A percentile compares a stretch with the other conserved stretches of the same genome.
Conservation (phyloP, 2,888 invertebrate genomes). For the Erebia ligea region DNA sequence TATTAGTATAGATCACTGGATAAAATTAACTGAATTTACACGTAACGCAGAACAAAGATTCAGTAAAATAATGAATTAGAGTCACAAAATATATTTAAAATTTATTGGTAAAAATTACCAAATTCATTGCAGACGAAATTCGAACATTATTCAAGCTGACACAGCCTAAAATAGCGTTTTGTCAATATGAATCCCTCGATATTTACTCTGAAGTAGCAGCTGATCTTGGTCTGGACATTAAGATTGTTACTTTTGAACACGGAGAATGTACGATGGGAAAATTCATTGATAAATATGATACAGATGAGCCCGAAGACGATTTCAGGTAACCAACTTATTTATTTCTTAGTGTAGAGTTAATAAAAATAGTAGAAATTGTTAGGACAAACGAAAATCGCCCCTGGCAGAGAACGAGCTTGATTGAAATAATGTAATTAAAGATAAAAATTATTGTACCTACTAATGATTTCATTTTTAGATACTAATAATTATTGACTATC, state of each 20-base stretch:
- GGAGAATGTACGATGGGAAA: constrained; percentile 53
- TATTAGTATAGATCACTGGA: too few relatives aligned
- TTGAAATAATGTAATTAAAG: too few relatives aligned
- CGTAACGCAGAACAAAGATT: too few relatives aligned
- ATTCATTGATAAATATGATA: constrained; percentile 52
- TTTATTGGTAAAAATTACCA: too few relatives aligned
- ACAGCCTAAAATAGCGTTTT: constrained; percentile 63
- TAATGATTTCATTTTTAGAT: too few relatives aligned
- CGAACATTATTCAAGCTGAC: constrained; percentile 55
- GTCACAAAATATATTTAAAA: too few relatives aligned
- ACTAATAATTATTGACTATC: too few relatives aligned
- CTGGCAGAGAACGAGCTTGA: too few relatives aligned
- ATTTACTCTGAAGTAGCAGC: constrained; percentile 48
- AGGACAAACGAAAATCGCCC: too few relatives aligned
- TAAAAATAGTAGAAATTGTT: not conserved
- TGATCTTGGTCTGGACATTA: constrained; percentile 54
- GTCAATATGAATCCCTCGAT: constrained; percentile 51
- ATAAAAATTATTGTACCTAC: too few relatives aligned
- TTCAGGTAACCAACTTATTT: constrained; percentile 50
- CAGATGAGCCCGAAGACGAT: constrained; percentile 47
- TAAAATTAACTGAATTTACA: too few relatives aligned
- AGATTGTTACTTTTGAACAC: constrained; percentile 58
- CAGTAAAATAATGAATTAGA: too few relatives aligned
- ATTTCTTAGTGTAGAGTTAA: not conserved
- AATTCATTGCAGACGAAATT: constrained; percentile 59